Conservation (phyloP, 1,140 invertebrate genomes). For the Macrobrachium rosenbergii region DNA sequence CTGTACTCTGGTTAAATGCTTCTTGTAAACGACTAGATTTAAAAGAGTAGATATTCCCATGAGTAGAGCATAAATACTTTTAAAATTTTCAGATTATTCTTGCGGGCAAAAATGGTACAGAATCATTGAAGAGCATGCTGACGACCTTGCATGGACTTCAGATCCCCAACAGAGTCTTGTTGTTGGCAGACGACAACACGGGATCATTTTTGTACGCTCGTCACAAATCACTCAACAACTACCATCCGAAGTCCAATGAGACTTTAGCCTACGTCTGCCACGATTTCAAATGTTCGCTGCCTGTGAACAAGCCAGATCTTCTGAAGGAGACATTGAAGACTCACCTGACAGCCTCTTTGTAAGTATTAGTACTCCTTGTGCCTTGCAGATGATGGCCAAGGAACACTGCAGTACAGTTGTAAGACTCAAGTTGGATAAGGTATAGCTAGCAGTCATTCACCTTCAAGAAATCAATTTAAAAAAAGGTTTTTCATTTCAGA, state of each 20-base stretch:
- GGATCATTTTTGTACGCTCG: constrained; percentile 57
- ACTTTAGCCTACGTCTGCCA: constrained; percentile 87
- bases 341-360: neutral
- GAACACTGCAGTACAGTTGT: no score
- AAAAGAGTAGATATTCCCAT: no score
- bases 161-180: constrained; percentile 80
- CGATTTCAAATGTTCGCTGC: constrained; percentile 83
- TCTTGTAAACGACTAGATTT: no score
- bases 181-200: constrained; percentile 75
- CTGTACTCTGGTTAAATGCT: no score
- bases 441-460: no score
- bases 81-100: constrained; percentile 71
- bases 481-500: no score
- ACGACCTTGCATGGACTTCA: constrained; percentile 77
- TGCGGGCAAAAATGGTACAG: constrained; percentile 76
- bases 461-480: no score
- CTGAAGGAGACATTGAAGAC: constrained; percentile 76
- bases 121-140: constrained; percentile 78
- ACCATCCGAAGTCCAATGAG: constrained; percentile 71
- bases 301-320: constrained; percentile 79
- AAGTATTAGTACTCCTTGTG: neutral
- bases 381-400: no score
- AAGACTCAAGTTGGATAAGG: no score
- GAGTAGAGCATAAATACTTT: neutral
- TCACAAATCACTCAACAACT: constrained; percentile 66